Conservation (phyloP, 2,888 invertebrate species). For the Drosophila neotestacea region DNA sequence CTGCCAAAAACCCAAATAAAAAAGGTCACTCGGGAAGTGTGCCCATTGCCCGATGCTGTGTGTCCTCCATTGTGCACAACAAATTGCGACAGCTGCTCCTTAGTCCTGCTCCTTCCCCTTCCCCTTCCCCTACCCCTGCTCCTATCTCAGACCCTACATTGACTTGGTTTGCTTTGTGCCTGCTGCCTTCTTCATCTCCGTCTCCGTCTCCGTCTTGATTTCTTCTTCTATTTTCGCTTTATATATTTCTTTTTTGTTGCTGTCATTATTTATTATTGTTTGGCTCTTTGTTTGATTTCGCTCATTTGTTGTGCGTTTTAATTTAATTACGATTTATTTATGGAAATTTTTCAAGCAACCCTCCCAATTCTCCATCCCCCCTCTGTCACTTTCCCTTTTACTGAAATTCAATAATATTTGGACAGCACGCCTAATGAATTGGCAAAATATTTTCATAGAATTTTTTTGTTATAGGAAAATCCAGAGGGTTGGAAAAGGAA, state of each 20-base stretch:
- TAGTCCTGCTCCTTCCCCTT: constrained; percentile 12
- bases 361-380: not conserved
- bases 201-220: constrained; percentile 18
- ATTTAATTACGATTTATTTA: constrained; percentile 79
- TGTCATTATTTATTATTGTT: constrained; percentile 78
- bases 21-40: constrained; percentile 80
- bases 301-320: constrained; percentile 70
- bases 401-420: constrained; percentile 63
- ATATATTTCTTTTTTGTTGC: constrained; percentile 14
- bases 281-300: constrained; percentile 61
- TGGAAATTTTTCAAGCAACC: constrained; percentile 59
- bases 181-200: constrained; percentile 10
- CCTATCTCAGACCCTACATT: constrained; percentile 11
- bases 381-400: not conserved
- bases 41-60: constrained; percentile 43
- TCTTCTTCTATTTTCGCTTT: constrained; percentile 18
- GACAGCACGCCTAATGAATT: constrained; percentile 72
- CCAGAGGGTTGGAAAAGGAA: constrained; percentile 40
- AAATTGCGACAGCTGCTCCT: constrained; percentile 62
- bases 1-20: constrained; percentile 60
- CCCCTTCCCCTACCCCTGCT: constrained; percentile 15
- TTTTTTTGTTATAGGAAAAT: constrained; percentile 1
- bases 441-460: constrained; percentile 56
- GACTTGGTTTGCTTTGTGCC: constrained; percentile 36
- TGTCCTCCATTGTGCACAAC: constrained; percentile 48